A percentile compares a stretch with the other conserved stretches of the same genome.
Evolutionary conservation across 2,113 vertebrate species (phyloP).

Genomic region (Elephas maximus): DNA sequence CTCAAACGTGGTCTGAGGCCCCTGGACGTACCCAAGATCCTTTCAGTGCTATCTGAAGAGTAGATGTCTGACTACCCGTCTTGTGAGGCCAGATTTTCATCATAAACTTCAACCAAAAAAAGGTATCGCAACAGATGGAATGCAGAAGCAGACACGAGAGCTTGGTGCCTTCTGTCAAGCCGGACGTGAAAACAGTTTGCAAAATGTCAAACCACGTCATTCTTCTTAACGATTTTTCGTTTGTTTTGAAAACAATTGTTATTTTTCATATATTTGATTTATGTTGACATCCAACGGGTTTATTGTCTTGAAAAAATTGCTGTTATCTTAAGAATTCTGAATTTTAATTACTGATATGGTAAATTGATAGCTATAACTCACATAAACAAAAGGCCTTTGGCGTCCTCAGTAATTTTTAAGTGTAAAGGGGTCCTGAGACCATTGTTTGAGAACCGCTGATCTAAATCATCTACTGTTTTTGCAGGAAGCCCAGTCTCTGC

Average conservation of each 20-base stretch:
- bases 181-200: background rate
- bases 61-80: background rate
- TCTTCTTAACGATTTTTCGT: background rate
- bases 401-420: background rate
- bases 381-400: background rate
- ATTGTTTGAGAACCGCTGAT: background rate
- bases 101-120: background rate
- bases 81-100: background rate
- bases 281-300: background rate
- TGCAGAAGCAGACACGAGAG: background rate
- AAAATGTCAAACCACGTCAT: conserved; percentile 4
- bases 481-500: background rate
- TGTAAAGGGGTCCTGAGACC: background rate
- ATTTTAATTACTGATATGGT: background rate
- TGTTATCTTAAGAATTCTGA: background rate
- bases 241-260: background rate
- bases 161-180: background rate
- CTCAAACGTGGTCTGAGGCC: background rate
- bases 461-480: background rate
- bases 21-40: background rate
- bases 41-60: background rate
- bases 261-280: conserved; percentile 27
- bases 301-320: background rate
- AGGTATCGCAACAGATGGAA: background rate
- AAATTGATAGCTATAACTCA: conserved; percentile 12